Conservation (phyloP, 2,797 vertebrate genomes). For the Cheirogaleus major region DNA sequence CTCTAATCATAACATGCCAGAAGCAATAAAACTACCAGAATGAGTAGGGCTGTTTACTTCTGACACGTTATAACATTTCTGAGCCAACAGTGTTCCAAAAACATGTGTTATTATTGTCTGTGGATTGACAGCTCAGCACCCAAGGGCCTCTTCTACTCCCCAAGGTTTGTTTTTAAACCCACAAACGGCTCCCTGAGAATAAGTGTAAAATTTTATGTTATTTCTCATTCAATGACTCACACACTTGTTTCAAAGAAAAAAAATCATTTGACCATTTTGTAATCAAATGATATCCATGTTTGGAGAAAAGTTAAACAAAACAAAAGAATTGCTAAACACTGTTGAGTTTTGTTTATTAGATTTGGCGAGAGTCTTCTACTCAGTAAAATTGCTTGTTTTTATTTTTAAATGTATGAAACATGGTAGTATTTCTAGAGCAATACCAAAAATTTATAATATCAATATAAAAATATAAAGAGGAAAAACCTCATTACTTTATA, state of each 20-base stretch:
- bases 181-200: conserved; percentile 49
- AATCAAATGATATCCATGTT: neutral
- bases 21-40: conserved; percentile 67
- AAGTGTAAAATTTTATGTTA: neutral
- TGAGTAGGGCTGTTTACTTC: conserved; percentile 48
- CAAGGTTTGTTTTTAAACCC: conserved; percentile 32
- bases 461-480: neutral
- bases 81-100: conserved; percentile 51
- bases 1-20: conserved; percentile 65
- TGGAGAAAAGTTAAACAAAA: conserved; percentile 11
- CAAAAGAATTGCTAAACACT: neutral
- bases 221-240: conserved; percentile 15
- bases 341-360: neutral
- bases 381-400: neutral
- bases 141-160: conserved; percentile 2
- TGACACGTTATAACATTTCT: conserved; percentile 62
- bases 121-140: conserved; percentile 60
- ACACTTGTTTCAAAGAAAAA: neutral
- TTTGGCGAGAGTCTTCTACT: neutral
- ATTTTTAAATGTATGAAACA: neutral
- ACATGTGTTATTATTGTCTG: conserved; percentile 46
- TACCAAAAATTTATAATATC: neutral
- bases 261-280: neutral
- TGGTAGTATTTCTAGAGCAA: neutral
- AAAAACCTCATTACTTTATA: neutral